Percentiles rank a stretch among this genome's conserved stretches.
Evolutionary conservation across 2,888 invertebrate genomes (phyloP).

Genomic region (Hypercompe scribonia): DNA sequence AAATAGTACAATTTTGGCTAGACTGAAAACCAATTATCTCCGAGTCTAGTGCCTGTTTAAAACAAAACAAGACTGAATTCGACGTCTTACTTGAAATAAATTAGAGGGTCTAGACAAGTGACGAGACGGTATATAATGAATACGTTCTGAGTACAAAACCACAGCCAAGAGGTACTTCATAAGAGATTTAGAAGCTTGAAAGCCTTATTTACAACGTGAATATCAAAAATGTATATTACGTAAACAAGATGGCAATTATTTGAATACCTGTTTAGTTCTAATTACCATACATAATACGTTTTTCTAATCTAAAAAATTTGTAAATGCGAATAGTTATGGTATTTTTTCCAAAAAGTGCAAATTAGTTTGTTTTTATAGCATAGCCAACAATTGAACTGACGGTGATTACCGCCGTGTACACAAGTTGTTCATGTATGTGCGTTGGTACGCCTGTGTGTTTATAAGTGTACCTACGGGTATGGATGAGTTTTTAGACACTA

Average conservation of each 20-base stretch:
- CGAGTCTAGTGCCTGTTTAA: neutral
- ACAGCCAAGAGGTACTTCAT: neutral
- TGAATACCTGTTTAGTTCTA: no score
- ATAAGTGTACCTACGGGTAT: no score
- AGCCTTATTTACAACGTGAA: neutral
- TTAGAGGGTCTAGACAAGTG: neutral
- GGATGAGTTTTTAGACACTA: no score
- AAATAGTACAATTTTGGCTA: neutral
- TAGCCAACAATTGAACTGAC: no score
- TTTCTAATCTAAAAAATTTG: no score
- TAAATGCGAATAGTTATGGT: no score
- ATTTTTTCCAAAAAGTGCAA: no score
- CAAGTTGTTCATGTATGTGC: neutral
- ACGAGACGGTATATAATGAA: neutral
- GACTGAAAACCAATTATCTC: neutral
- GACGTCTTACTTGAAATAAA: neutral
- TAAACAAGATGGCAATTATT: neutral
- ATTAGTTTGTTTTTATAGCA: no score
- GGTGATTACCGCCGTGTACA: neutral
- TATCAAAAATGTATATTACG: neutral
- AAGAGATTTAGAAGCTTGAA: neutral
- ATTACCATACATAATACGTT: no score
- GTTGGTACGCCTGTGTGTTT: neutral
- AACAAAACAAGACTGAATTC: neutral
- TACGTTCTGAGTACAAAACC: neutral